Evolutionary conservation across 2,113 vertebrate genomes (phyloP).

Genomic region (Tichodroma muraria): DNA sequence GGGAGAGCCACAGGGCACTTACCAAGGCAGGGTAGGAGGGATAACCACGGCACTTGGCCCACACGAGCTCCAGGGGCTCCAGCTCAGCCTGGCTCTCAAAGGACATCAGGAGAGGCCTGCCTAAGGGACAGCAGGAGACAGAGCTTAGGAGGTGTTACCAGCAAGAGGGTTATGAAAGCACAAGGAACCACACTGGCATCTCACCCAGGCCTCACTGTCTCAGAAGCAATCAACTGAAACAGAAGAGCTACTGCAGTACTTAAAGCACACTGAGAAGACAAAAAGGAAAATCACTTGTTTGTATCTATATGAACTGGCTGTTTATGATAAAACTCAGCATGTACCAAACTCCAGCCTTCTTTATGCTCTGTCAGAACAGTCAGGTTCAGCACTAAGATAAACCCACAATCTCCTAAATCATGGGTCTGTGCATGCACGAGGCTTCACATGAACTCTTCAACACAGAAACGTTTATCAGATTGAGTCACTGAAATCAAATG

Average conservation of each 20-base stretch:
- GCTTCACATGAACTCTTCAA: background rate
- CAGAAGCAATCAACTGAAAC: background rate
- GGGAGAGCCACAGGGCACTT: background rate
- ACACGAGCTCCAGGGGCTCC: conserved; percentile 92
- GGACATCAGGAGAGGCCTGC: conserved; percentile 77
- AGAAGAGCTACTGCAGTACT: background rate
- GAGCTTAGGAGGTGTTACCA: background rate
- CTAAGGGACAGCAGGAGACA: conserved; percentile 66
- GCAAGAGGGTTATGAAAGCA: background rate
- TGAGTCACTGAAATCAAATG: background rate
- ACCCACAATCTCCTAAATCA: background rate
- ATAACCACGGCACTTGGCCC: conserved; percentile 97
- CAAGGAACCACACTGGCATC: background rate
- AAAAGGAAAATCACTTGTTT: background rate
- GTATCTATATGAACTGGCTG: background rate
- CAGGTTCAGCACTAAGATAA: background rate
- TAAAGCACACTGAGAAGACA: background rate
- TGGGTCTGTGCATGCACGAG: background rate
- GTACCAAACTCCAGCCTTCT: background rate
- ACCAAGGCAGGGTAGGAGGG: conserved; percentile 98
- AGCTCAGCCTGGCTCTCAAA: conserved; percentile 83
- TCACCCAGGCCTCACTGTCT: background rate
- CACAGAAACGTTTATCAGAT: background rate
- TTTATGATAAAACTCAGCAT: background rate
- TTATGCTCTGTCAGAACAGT: background rate